Conservation (phyloP, 2,888 invertebrate genomes). For the Drosophila helvetica region DNA sequence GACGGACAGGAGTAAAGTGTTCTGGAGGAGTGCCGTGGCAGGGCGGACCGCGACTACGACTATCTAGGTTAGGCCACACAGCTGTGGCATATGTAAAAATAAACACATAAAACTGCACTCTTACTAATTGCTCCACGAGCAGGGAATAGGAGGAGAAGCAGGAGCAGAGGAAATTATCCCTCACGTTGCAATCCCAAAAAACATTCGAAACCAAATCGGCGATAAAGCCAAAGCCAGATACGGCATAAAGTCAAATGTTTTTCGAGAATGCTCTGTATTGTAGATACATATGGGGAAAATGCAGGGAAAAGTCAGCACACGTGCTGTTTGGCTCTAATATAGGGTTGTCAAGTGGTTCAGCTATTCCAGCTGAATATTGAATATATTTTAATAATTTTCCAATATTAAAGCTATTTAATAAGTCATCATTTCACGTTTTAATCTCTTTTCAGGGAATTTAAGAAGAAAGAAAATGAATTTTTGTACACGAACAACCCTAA, state of each 20-base stretch:
- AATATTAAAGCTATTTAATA: background rate
- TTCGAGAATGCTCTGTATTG: conserved; percentile 1
- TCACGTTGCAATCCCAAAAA: conserved; percentile 45
- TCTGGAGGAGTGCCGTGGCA: conserved; percentile 54
- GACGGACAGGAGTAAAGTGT: conserved; percentile 23
- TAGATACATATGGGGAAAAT: background rate
- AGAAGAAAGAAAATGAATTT: no score
- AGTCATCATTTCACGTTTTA: conserved; percentile 3
- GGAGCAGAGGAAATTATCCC: conserved; percentile 15
- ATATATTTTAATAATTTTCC: background rate
- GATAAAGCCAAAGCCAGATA: conserved; percentile 54
- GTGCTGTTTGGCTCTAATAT: conserved; percentile 2
- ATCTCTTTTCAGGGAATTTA: background rate
- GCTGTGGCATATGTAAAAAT: conserved; percentile 70
- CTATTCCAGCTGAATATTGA: no score
- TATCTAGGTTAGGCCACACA: conserved; percentile 77
- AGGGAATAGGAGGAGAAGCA: background rate
- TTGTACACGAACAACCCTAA: no score
- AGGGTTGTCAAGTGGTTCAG: conserved; percentile 7
- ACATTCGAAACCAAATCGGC: conserved; percentile 55
- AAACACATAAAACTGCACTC: conserved; percentile 80
- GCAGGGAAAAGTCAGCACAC: conserved; percentile 11
- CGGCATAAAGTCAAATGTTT: conserved; percentile 44
- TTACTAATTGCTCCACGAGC: conserved; percentile 69
- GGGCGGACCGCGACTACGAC: conserved; percentile 14